phyloP scores from a whole-genome alignment of 64 coral and sea anemone species.

The Stichodactyla helianthus region DNA sequence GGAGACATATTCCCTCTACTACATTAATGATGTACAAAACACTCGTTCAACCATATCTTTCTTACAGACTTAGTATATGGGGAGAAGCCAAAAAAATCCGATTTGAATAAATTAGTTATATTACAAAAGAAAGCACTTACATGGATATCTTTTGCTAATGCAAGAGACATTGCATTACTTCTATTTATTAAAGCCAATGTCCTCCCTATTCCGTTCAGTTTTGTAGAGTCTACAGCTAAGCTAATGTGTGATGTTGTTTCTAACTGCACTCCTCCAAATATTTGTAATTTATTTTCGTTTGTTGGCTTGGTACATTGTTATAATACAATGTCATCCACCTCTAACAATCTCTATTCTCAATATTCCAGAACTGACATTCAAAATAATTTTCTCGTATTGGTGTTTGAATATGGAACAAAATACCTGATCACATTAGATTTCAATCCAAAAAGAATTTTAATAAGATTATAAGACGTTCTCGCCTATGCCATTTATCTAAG shows the following conservation, averaged over 20 bases:
- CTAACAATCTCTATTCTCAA: conserved; percentile 5
- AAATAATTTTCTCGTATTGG: conserved; percentile 22
- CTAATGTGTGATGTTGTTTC: too few species aligned
- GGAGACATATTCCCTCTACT: too few species aligned
- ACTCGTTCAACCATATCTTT: too few species aligned
- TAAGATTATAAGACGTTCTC: background rate
- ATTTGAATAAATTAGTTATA: too few species aligned
- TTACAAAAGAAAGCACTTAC: too few species aligned
- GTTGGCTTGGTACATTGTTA: conserved; percentile 23
- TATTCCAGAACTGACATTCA: conserved; percentile 27
- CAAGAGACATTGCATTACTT: too few species aligned
- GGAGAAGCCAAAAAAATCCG: too few species aligned
- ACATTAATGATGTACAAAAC: too few species aligned
- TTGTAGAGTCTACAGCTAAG: too few species aligned
- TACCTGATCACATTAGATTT: conserved; percentile 15
- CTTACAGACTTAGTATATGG: too few species aligned
- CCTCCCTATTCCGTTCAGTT: too few species aligned
- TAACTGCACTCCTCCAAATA: background rate
- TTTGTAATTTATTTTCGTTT: conserved; percentile 28
- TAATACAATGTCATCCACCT: background rate
- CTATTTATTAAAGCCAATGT: too few species aligned
- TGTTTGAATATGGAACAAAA: conserved; percentile 33
- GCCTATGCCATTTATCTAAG: conserved; percentile 7
- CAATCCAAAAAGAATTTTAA: conserved; percentile 16
- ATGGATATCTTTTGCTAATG: background rate